Evolutionary conservation across 1,140 invertebrate species (phyloP).

Genomic region (Cyphomyrmex costatus): DNA sequence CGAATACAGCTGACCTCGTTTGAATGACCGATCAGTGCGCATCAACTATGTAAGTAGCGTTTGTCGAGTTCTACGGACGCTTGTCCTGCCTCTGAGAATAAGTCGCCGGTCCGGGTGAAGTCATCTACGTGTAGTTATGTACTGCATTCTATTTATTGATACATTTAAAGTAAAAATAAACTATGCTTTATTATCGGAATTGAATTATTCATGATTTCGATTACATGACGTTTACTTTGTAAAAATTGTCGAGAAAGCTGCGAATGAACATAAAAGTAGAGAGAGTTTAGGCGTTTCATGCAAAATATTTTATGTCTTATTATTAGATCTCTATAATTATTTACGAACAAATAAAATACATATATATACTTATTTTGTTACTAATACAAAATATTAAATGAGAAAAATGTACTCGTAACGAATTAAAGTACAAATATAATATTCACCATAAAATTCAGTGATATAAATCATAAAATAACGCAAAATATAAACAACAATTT

Average conservation of each 20-base stretch:
- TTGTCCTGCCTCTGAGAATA: neutral
- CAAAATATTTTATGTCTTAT: no score
- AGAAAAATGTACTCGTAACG: neutral
- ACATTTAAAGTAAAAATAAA: neutral
- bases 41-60: neutral
- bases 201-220: neutral
- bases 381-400: neutral
- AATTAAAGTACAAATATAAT: neutral
- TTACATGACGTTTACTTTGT: neutral
- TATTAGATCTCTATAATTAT: neutral
- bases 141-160: neutral
- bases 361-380: neutral
- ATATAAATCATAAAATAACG: neutral
- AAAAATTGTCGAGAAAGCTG: neutral
- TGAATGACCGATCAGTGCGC: slow-evolving; percentile 6
- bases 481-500: neutral
- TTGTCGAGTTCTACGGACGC: neutral
- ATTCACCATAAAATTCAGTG: neutral
- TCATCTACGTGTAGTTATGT: neutral
- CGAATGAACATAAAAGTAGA: neutral
- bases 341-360: neutral
- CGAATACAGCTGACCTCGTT: slow-evolving; percentile 5
- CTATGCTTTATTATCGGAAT: neutral
- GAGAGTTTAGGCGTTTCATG: neutral
- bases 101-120: neutral